phyloP scores from a whole-genome alignment of 2,888 invertebrate genomes.

The Cerceris rybyensis region DNA sequence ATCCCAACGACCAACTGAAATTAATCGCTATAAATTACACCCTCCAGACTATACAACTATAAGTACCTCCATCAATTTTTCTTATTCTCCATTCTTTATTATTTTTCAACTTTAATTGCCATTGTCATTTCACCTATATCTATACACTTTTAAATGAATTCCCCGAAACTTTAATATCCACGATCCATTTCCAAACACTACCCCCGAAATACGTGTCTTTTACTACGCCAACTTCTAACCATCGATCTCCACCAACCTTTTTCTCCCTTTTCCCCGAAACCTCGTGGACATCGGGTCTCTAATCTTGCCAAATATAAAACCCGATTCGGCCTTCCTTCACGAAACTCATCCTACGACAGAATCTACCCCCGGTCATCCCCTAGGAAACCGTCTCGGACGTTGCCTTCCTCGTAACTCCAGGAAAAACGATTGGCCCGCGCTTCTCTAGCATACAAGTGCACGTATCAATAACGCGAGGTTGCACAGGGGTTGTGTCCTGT shows the following conservation, averaged over 20 bases:
- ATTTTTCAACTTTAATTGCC: too few relatives aligned
- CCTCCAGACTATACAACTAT: too few relatives aligned
- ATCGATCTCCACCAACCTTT: background rate
- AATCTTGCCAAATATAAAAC: slow-evolving; percentile 39
- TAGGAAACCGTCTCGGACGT: slow-evolving; percentile 33
- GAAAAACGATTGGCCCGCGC: slow-evolving; percentile 12
- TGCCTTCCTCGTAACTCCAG: background rate
- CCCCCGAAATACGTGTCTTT: too few relatives aligned
- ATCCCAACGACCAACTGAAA: background rate
- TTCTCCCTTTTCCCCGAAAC: background rate
- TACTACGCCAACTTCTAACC: too few relatives aligned
- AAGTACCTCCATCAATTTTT: too few relatives aligned
- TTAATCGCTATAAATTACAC: too few relatives aligned
- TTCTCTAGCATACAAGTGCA: slow-evolving; percentile 13
- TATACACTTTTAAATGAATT: too few relatives aligned
- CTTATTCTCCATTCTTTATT: too few relatives aligned
- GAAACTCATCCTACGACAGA: background rate
- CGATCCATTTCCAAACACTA: too few relatives aligned
- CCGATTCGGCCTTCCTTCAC: background rate
- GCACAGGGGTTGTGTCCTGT: slow-evolving; percentile 25
- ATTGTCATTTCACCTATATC: too few relatives aligned
- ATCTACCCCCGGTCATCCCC: slow-evolving; percentile 27
- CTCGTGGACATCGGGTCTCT: background rate
- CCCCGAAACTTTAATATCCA: too few relatives aligned
- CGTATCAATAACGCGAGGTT: slow-evolving; percentile 47